Percentiles rank a stretch among this genome's conserved stretches.
Conservation (phyloP, 2,888 invertebrate genomes). For the Onchidella celtica region DNA sequence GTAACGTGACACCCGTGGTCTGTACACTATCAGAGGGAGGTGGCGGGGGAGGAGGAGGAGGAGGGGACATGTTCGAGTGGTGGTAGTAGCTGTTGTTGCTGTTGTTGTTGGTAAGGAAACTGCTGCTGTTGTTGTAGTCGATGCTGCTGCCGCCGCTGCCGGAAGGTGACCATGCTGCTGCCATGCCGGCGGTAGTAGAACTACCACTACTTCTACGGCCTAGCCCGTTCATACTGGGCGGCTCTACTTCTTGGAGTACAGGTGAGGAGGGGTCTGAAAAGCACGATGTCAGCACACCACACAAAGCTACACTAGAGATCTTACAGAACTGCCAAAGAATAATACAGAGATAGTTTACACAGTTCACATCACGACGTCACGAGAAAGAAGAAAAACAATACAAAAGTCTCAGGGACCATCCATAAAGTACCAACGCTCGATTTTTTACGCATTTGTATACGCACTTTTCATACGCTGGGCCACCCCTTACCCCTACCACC, state of each 20-base stretch:
- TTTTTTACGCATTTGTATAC: too few relatives aligned
- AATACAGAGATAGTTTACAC: too few relatives aligned
- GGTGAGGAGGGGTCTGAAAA: slow-evolving; percentile 34
- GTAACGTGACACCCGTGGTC: background rate
- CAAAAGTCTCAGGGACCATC: too few relatives aligned
- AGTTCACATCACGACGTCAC: too few relatives aligned
- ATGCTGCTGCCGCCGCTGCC: slow-evolving; percentile 30
- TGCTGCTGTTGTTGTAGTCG: slow-evolving; percentile 7
- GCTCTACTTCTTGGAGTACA: background rate
- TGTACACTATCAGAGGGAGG: background rate
- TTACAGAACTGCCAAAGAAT: background rate
- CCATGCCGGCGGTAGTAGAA: slow-evolving; percentile 30
- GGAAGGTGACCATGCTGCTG: slow-evolving; percentile 32
- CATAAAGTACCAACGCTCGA: too few relatives aligned
- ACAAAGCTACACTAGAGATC: slow-evolving; percentile 15
- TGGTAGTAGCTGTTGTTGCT: slow-evolving; percentile 22
- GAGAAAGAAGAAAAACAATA: too few relatives aligned
- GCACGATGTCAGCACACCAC: slow-evolving; percentile 32
- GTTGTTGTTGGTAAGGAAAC: slow-evolving; percentile 6
- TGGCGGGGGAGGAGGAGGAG: background rate
- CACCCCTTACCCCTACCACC: too few relatives aligned
- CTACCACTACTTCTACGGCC: background rate
- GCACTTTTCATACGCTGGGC: too few relatives aligned
- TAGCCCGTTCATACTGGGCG: background rate
- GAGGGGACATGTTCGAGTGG: background rate